Percentiles rank a stretch among this genome's conserved stretches.
phyloP scores from a whole-genome alignment of 2,888 invertebrate genomes.

The Pinctada fucata region DNA sequence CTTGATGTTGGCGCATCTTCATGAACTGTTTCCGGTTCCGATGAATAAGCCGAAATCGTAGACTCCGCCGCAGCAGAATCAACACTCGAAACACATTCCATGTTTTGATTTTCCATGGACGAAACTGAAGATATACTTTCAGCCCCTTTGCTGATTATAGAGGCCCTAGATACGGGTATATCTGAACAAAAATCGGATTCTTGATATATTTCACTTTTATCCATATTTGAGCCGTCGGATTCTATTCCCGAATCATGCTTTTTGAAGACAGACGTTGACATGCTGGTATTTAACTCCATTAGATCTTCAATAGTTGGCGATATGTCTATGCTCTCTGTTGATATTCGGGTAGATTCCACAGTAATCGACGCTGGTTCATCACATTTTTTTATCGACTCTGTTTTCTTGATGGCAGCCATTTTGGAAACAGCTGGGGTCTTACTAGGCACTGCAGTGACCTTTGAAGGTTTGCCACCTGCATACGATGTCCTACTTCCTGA shows the following conservation, averaged over 20 bases:
- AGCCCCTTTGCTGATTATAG: slow-evolving; percentile 11
- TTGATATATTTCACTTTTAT: slow-evolving; percentile 27
- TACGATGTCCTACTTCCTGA: not conserved
- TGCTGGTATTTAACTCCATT: slow-evolving; percentile 1
- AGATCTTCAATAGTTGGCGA: slow-evolving; percentile 9
- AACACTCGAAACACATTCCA: not conserved
- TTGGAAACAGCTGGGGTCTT: slow-evolving; percentile 8
- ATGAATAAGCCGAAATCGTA: not conserved
- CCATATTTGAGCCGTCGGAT: slow-evolving; percentile 23
- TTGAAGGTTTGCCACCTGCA: slow-evolving; percentile 4
- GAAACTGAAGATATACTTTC: slow-evolving; percentile 24
- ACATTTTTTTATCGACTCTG: not conserved
- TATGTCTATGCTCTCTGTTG: not conserved
- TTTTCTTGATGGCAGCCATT: slow-evolving; percentile 10
- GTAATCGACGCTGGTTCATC: not conserved
- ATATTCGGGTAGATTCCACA: slow-evolving; percentile 3
- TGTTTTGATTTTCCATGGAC: slow-evolving; percentile 18
- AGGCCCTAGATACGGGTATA: slow-evolving; percentile 20
- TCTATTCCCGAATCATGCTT: slow-evolving; percentile 29
- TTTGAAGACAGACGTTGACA: slow-evolving; percentile 25
- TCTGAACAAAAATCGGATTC: slow-evolving; percentile 21
- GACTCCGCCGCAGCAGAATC: slow-evolving; percentile 1
- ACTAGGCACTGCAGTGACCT: not conserved
- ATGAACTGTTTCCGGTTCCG: not conserved
- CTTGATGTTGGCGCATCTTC: not conserved